These are phyloP conservation scores for Drosophila lini DNA, from an alignment of 1,140 invertebrate species.

Conservation along the genomic window DNA sequence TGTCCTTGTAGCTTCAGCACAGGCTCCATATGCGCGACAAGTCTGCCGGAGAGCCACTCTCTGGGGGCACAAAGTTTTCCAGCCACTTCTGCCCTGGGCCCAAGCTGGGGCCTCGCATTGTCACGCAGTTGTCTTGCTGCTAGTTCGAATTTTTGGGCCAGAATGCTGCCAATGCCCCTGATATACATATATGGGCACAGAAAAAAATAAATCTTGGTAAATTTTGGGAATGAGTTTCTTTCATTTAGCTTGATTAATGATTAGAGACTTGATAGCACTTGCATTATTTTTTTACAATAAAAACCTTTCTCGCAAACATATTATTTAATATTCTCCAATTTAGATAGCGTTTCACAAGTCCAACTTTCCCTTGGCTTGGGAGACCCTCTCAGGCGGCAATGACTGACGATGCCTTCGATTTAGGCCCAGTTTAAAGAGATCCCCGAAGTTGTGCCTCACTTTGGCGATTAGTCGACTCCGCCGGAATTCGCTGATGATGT, in stretches of 20 bases:
- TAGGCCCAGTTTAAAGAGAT: slow-evolving; percentile 15
- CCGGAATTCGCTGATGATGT: slow-evolving; percentile 50
- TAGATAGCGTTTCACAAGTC: neutral
- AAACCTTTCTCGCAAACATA: neutral
- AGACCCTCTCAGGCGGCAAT: neutral
- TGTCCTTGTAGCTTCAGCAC: slow-evolving; percentile 15
- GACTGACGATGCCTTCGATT: slow-evolving; percentile 33
- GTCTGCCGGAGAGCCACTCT: slow-evolving; percentile 4
- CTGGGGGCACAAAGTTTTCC: slow-evolving; percentile 51
- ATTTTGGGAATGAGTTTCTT: neutral
- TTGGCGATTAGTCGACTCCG: slow-evolving; percentile 63
- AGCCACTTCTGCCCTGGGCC: slow-evolving; percentile 32
- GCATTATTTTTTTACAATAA: neutral
- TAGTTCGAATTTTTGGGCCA: slow-evolving; percentile 39
- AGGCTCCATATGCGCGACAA: slow-evolving; percentile 63
- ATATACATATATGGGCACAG: slow-evolving; percentile 40
- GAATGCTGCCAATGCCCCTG: slow-evolving; percentile 28
- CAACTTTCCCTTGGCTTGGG: neutral
- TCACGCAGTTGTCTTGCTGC: slow-evolving; percentile 64
- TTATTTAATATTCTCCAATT: too few species aligned
- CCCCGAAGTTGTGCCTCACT: slow-evolving; percentile 38
- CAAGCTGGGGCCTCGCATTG: slow-evolving; percentile 53
- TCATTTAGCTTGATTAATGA: neutral
- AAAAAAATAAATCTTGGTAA: neutral
- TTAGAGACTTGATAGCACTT: too few species aligned